Conservation (phyloP, 2,113 vertebrate species). For the Upupa epops region DNA sequence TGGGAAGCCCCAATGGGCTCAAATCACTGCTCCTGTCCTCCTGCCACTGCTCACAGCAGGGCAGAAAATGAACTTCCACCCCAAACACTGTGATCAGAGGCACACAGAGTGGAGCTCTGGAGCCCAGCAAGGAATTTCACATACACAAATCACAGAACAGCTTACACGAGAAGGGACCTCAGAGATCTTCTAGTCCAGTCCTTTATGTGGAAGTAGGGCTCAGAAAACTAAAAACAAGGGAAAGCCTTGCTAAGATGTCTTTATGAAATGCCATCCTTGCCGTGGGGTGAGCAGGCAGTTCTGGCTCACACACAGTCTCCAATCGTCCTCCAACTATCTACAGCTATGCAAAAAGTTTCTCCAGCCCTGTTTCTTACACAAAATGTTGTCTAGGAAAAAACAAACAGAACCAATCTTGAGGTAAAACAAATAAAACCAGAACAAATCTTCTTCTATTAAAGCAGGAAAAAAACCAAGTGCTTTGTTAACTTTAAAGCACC, state of each 20-base stretch:
- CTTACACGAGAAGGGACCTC: no score
- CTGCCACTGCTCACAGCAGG: fast-evolving
- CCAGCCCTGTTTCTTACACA: neutral
- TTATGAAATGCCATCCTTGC: neutral
- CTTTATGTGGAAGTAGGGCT: neutral
- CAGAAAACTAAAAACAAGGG: neutral
- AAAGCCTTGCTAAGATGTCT: neutral
- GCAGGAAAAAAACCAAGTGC: neutral
- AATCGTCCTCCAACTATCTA: neutral
- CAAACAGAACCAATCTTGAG: neutral
- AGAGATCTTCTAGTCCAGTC: neutral
- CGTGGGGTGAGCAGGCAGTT: neutral
- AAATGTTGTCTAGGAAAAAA: neutral
- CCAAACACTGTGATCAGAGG: neutral
- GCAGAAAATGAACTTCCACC: neutral
- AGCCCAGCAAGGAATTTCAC: neutral
- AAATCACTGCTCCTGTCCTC: neutral
- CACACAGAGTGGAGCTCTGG: fast-evolving
- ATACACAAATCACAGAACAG: neutral
- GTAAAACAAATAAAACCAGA: neutral
- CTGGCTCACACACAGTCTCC: neutral
- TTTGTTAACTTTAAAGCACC: neutral
- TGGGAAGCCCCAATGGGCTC: neutral
- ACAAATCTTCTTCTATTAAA: neutral
- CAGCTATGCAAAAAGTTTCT: neutral